Percentiles rank a stretch among this genome's conserved stretches.
phyloP scores from a whole-genome alignment of 2,888 invertebrate genomes.

The Heterodera filipjevi region DNA sequence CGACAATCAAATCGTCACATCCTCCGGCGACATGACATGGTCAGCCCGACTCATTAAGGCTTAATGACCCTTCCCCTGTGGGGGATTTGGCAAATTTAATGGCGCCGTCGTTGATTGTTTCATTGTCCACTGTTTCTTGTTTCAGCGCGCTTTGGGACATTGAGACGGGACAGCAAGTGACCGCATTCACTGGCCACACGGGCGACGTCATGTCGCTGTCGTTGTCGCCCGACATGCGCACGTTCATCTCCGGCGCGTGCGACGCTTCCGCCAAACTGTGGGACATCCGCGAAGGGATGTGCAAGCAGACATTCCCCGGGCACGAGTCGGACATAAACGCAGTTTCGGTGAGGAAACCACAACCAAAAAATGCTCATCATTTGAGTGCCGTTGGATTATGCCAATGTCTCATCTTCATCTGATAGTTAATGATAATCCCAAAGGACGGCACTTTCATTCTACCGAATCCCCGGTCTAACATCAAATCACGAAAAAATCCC shows the following conservation, averaged over 20 bases:
- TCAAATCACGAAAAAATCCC: too few species aligned
- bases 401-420: too few species aligned
- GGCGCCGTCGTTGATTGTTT: too few species aligned
- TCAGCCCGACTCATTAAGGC: conserved; percentile 65
- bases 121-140: too few species aligned
- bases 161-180: conserved; percentile 96
- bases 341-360: conserved; percentile 69
- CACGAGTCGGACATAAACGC: conserved; percentile 99
- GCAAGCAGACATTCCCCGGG: conserved; percentile 98
- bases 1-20: conserved; percentile 97
- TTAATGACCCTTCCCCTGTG: too few species aligned
- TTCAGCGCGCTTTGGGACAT: conserved; percentile 95
- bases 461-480: too few species aligned
- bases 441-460: too few species aligned
- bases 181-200: conserved; percentile 95
- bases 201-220: conserved; percentile 99
- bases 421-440: too few species aligned
- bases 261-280: conserved; percentile 98
- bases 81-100: too few species aligned
- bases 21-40: conserved; percentile 98
- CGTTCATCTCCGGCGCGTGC: conserved; percentile 97
- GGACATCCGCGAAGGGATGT: conserved; percentile 96
- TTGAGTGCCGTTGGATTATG: too few species aligned
- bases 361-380: neutral
- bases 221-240: conserved; percentile 91